Percentiles rank a stretch among this genome's conserved stretches.
These are phyloP conservation scores for Enteromius fasciolatus DNA, from an alignment of 2,797 vertebrate species.

Conservation along the genomic window DNA sequence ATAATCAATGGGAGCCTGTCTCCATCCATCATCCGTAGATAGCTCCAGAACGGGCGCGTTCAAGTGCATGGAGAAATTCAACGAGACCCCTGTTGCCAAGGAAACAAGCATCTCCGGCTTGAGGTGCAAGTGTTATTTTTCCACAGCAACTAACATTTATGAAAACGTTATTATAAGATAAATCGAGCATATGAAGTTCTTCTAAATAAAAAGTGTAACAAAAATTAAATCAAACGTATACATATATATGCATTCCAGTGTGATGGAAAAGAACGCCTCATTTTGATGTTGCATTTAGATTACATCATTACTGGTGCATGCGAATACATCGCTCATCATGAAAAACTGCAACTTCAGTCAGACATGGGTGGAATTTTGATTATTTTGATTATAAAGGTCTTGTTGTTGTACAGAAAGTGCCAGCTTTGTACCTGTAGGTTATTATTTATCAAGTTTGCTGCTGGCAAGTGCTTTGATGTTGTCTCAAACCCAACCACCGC, in stretches of 20 bases:
- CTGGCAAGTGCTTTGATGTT: background rate
- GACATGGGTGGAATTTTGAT: constrained; percentile 54
- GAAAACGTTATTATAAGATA: constrained; percentile 35
- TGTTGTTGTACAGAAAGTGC: background rate
- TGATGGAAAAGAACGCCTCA: background rate
- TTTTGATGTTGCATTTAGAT: constrained; percentile 47
- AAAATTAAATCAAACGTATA: background rate
- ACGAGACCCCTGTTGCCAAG: constrained; percentile 68
- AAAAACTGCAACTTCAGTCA: constrained; percentile 40
- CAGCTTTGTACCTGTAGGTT: background rate
- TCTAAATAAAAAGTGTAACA: background rate
- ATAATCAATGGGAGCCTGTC: constrained; percentile 52
- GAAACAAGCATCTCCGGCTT: constrained; percentile 66
- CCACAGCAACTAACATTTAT: constrained; percentile 54
- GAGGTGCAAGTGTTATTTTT: constrained; percentile 55
- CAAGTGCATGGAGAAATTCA: constrained; percentile 57
- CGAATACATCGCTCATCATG: constrained; percentile 38
- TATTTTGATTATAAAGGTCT: constrained; percentile 45
- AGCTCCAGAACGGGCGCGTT: constrained; percentile 51
- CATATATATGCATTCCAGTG: constrained; percentile 3
- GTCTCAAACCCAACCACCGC: constrained; percentile 17
- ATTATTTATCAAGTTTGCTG: constrained; percentile 6
- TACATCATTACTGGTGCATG: constrained; percentile 36
- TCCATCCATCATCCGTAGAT: constrained; percentile 53
- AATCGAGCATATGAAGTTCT: background rate